Evolutionary conservation across 2,888 invertebrate genomes (phyloP).

Genomic region (Mantis religiosa): DNA sequence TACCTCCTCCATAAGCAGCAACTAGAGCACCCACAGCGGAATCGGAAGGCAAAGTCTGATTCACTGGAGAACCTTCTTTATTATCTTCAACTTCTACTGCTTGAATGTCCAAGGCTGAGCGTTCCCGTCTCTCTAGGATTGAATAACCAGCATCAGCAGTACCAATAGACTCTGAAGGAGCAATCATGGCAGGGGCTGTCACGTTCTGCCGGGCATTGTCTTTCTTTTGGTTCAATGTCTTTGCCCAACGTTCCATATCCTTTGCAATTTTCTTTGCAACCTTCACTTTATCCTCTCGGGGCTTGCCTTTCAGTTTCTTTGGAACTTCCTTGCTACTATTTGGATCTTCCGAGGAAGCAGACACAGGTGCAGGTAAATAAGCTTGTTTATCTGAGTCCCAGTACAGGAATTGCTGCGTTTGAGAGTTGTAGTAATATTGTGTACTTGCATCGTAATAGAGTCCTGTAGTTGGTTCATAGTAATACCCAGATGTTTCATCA

Average conservation of each 20-base stretch:
- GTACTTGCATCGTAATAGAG: slow-evolving; percentile 95
- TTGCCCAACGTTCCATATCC: slow-evolving; percentile 93
- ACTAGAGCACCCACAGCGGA: slow-evolving; percentile 47
- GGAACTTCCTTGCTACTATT: slow-evolving; percentile 46
- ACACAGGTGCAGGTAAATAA: slow-evolving; percentile 52
- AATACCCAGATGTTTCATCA: slow-evolving; percentile 93
- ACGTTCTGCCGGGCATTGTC: slow-evolving; percentile 52
- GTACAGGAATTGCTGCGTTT: slow-evolving; percentile 86
- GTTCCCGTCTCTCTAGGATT: slow-evolving; percentile 74
- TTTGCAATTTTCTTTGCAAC: slow-evolving; percentile 97
- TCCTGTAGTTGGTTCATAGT: slow-evolving; percentile 88
- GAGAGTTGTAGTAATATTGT: slow-evolving; percentile 93
- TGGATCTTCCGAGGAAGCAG: slow-evolving; percentile 36
- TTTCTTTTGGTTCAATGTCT: slow-evolving; percentile 94
- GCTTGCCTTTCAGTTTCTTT: slow-evolving; percentile 63
- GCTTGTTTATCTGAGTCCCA: slow-evolving; percentile 79
- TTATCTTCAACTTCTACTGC: slow-evolving; percentile 23
- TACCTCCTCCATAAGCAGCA: slow-evolving; percentile 75
- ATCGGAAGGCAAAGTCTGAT: not conserved
- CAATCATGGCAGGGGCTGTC: slow-evolving; percentile 43
- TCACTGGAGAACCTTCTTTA: not conserved
- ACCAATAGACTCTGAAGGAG: slow-evolving; percentile 54
- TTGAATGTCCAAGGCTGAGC: not conserved
- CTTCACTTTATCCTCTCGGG: slow-evolving; percentile 89
- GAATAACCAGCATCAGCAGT: slow-evolving; percentile 92